Base-by-base conservation (phyloP, 2,888 invertebrate species). In the Cheilosia impressa region DNA sequence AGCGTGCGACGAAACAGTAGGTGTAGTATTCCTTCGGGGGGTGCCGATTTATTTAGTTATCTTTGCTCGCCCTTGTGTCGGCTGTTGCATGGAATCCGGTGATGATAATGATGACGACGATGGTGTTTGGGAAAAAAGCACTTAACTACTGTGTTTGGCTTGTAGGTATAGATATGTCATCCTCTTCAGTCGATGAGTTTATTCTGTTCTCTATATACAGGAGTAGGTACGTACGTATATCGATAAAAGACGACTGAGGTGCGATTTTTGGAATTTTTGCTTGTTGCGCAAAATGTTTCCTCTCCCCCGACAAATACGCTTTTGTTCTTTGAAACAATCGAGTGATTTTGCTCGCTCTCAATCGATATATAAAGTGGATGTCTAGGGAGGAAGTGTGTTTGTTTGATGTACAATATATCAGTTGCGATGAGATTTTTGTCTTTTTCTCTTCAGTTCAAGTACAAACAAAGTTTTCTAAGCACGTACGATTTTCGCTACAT, bases 321-420 rank as follows among this genome's bases (percentile, higher is more conserved):
- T 27, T 55, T 31, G n/a, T 65, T 22, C 55, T 9, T 17, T 47
- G 17, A 5, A 24, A 38, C 52, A 76, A 53, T 60, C 52, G 15
- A 76, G 66, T 60, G 76, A 76, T 76, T 76, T 60, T 9, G 68
- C 19, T n/a, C n/a, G 53, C 22, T 55, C 55, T 57, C 62, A 62
- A 78, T 78, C 62, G 38, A 69, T 53, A 38, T 34, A 77, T 53
- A 62, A 68, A 52, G 43, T 55, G 22, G 15, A 62, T 62, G 62
- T 63, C 24, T 22, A 38, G 45, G 60, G 45, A 22, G 22, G 58
- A 38, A 7, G 60, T 38, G n/a, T 7, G 9, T 52, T 65, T 50
- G 19, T 53, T 13, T 47, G 50, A 65, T 52, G 9, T 27, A 5
- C 5, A 2, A 38, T 38, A 13, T 38, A 52, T 38, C 65, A 52